phyloP scores from a whole-genome alignment of 2,797 vertebrate genomes.

The Tapera naevia region DNA sequence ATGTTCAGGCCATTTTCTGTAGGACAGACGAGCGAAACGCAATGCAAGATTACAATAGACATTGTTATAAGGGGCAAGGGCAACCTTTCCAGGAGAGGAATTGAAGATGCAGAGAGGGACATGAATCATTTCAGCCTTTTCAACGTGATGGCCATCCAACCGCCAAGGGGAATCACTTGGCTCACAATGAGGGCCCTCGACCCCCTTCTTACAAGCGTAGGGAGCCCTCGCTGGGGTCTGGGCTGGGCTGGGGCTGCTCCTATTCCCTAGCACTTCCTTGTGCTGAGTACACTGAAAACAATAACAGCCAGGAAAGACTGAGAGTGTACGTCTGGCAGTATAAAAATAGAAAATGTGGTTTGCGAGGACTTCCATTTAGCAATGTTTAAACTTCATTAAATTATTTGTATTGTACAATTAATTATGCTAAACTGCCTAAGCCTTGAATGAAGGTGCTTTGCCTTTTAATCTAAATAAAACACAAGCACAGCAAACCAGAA shows the following conservation, averaged over 20 bases:
- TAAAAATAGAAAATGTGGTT: neutral
- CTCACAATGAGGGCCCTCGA: neutral
- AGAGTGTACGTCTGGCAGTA: neutral
- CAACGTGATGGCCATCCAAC: fast-evolving
- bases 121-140: neutral
- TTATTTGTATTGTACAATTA: conserved; percentile 50
- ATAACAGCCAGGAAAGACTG: neutral
- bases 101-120: neutral
- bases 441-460: conserved; percentile 11
- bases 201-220: neutral
- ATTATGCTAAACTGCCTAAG: conserved; percentile 60
- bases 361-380: conserved; percentile 12
- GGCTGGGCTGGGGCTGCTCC: neutral
- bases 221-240: neutral
- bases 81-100: neutral
- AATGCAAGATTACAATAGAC: neutral
- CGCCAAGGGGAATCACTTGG: neutral
- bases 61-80: neutral
- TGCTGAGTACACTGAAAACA: fast-evolving
- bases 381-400: conserved; percentile 34
- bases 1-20: neutral
- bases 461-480: conserved; percentile 57
- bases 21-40: neutral
- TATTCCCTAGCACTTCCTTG: neutral
- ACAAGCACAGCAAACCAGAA: neutral